Evolutionary conservation across 2,113 vertebrate species (phyloP), one percentile per base, ranked within the genome.

Genomic region (Dicentrarchus labrax): DNA sequence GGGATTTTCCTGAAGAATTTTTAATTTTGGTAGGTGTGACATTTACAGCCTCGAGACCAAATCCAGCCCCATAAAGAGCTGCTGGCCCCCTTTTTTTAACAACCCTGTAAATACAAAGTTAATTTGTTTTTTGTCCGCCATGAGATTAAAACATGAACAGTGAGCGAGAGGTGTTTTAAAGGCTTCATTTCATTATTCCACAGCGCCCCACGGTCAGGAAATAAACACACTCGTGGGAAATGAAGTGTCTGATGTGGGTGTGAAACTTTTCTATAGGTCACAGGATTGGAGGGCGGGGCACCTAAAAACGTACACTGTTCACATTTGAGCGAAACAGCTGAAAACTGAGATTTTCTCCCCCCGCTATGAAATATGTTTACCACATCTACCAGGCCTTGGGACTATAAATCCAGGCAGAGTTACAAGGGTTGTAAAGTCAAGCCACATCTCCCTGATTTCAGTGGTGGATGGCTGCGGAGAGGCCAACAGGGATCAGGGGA

Each of bases 21-120:
- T 92, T 92, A 87, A 94, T 94, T 91, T 92, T 85, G 91, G 80
- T 91, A 92, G 90, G 94, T 95, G 94, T 90, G 89, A 95, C 87
- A 90, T 95, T 95, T 94, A 95, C 85, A 78, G 85, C 86, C 78
- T 67, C 0, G 56, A 89, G 86, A 87, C 84, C 67, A 79, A 90
- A 86, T 76, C 85, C 84, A 71, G 87, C 48, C 87, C 53, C 68
- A 64, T 91, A 92, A 92, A 91, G 74, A 57, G 68, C 85, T 83
- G 84, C 69, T 83, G 84, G 51, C 43, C 47, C 47, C 30, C 13
- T 56, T n/a, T 59, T 72, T 91, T 92, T 94, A 87, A 94, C 82
- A 51, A 67, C 79, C 87, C 86, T 87, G 83, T 93, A 92, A 92
- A 93, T 90, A 81, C 86, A 85, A 51, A 92, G 87, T 90, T 91